phyloP scores from a whole-genome alignment of 1,140 invertebrate species.

The Atopsyche davidsoni region DNA sequence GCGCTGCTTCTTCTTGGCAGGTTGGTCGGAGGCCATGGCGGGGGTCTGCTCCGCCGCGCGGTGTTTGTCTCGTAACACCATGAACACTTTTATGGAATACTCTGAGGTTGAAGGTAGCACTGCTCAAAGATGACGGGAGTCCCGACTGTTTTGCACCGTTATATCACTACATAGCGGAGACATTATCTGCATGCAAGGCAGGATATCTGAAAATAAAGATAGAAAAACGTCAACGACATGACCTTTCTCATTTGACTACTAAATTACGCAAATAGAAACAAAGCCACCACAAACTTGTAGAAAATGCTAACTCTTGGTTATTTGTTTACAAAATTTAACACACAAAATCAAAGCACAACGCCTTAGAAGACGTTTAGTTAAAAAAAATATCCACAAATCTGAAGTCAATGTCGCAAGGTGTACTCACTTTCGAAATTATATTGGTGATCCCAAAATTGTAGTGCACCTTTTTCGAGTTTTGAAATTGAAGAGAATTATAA shows the following conservation, averaged over 20 bases:
- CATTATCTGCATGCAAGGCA: no score
- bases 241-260: constrained; percentile 46
- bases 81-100: constrained; percentile 24
- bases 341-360: background rate
- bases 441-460: constrained; percentile 43
- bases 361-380: no score
- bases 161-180: no score
- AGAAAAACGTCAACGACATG: constrained; percentile 32
- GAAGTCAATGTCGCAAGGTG: constrained; percentile 2
- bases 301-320: background rate
- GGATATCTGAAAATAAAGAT: constrained; percentile 16
- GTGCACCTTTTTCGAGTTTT: constrained; percentile 11
- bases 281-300: constrained; percentile 34
- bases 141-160: no score
- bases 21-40: constrained; percentile 60
- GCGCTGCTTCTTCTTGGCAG: constrained; percentile 68
- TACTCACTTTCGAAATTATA: constrained; percentile 49
- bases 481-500: no score
- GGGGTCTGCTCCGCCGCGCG: constrained; percentile 27
- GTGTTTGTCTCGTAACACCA: constrained; percentile 30
- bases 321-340: background rate
- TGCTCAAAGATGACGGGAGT: no score
- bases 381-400: no score
- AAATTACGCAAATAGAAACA: constrained; percentile 45
- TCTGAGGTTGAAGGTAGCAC: no score